Evolutionary conservation across 2,888 invertebrate genomes (phyloP).

Genomic region (Hemicrepidius hirtus): DNA sequence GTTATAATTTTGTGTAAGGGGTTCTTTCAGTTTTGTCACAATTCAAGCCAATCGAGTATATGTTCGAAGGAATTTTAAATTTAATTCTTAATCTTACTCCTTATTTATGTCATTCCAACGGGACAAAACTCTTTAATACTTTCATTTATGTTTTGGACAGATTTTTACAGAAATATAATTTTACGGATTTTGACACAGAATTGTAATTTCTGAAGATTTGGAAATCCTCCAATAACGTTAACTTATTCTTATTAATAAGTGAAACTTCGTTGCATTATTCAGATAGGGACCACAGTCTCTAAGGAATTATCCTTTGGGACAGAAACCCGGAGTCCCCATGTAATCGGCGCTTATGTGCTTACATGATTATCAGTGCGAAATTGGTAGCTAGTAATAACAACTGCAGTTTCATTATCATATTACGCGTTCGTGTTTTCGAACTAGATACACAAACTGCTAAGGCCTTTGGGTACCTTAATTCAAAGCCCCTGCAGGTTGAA

Average conservation of each 20-base stretch:
- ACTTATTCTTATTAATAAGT: conserved; percentile 17
- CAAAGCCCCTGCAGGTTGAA: background rate
- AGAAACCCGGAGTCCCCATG: conserved; percentile 20
- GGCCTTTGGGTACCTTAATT: background rate
- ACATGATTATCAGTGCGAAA: conserved; percentile 27
- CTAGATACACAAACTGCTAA: conserved; percentile 1
- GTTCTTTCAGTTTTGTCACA: no score
- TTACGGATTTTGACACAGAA: no score
- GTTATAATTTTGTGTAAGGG: no score
- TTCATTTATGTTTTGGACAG: no score
- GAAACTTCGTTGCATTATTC: conserved; percentile 18
- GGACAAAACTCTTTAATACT: no score
- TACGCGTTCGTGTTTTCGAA: conserved; percentile 9
- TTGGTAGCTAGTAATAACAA: conserved; percentile 21
- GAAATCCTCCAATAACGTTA: no score
- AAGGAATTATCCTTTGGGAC: conserved; percentile 23
- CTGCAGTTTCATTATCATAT: conserved; percentile 26
- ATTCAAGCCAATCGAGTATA: no score
- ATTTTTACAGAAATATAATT: no score
- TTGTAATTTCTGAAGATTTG: no score
- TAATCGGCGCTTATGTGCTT: conserved; percentile 31
- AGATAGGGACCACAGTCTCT: conserved; percentile 3
- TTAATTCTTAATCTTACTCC: no score
- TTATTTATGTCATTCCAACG: no score
- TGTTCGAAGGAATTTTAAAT: no score